Conservation (phyloP, 2,797 vertebrate genomes). For the Phylloscopus collybita region DNA sequence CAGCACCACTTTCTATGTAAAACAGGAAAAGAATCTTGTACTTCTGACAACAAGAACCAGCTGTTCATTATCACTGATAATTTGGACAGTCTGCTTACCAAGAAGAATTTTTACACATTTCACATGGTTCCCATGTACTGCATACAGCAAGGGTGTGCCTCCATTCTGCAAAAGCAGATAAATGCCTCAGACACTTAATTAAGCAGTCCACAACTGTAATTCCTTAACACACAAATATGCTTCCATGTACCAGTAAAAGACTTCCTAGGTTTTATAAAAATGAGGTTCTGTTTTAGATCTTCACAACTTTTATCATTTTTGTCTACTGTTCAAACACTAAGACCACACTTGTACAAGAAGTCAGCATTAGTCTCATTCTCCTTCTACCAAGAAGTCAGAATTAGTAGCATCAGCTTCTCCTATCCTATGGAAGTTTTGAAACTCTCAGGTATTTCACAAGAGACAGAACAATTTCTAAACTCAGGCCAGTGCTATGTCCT, state of each 20-base stretch:
- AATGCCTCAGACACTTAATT: background rate
- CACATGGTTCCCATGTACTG: conserved; percentile 96
- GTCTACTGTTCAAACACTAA: background rate
- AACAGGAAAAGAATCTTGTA: background rate
- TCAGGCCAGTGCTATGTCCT: background rate
- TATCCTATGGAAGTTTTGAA: background rate
- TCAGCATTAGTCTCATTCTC: background rate
- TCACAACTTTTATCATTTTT: background rate
- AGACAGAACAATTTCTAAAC: background rate
- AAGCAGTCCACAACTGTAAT: background rate
- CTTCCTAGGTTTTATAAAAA: background rate
- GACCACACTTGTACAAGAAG: background rate
- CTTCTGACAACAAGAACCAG: background rate
- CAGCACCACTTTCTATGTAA: conserved; percentile 90
- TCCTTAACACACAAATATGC: background rate
- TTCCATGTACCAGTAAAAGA: background rate
- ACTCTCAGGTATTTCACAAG: background rate
- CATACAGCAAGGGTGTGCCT: conserved; percentile 95
- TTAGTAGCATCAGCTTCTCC: background rate
- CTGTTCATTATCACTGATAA: background rate
- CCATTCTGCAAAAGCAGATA: conserved; percentile 86
- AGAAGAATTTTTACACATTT: conserved; percentile 96
- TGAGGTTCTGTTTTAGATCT: background rate
- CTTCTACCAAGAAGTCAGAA: background rate
- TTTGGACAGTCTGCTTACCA: conserved; percentile 78